Conservation (phyloP, 2,113 vertebrate genomes). For the Pseudolaguvia tuberculata region DNA sequence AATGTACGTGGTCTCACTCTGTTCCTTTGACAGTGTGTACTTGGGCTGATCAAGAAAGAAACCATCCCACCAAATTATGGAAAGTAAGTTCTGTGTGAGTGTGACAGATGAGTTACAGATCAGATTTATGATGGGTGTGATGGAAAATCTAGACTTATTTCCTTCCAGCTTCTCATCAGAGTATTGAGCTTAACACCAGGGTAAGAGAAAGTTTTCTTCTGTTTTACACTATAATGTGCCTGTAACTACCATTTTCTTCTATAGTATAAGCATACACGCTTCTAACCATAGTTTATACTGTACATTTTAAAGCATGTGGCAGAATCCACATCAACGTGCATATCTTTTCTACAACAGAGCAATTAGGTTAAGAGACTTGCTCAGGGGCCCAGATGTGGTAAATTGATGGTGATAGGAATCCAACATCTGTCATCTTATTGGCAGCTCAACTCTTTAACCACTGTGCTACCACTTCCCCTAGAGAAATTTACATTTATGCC, state of each 20-base stretch:
- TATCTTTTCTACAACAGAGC: no score
- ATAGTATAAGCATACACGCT: neutral
- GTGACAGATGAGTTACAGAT: constrained; percentile 15
- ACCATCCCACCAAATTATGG: constrained; percentile 23
- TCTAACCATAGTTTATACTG: no score
- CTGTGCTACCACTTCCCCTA: no score
- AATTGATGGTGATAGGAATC: no score
- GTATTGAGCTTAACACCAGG: constrained; percentile 42
- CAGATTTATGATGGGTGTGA: constrained; percentile 47
- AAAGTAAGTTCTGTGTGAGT: constrained; percentile 25
- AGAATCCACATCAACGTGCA: no score
- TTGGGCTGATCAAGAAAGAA: neutral
- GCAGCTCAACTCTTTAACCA: no score
- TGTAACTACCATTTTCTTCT: neutral
- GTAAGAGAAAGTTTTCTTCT: constrained; percentile 13
- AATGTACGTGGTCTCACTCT: constrained; percentile 9
- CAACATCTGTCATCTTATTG: no score
- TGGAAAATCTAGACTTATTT: constrained; percentile 42
- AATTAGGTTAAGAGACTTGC: no score
- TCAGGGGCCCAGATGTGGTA: no score
- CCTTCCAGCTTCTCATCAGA: constrained; percentile 29
- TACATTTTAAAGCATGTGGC: no score
- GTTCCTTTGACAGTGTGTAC: constrained; percentile 22
- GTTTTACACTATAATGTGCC: constrained; percentile 27
- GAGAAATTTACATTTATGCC: no score